Conservation (phyloP, 2,888 invertebrate species). For the Polydrusus tereticollis region DNA sequence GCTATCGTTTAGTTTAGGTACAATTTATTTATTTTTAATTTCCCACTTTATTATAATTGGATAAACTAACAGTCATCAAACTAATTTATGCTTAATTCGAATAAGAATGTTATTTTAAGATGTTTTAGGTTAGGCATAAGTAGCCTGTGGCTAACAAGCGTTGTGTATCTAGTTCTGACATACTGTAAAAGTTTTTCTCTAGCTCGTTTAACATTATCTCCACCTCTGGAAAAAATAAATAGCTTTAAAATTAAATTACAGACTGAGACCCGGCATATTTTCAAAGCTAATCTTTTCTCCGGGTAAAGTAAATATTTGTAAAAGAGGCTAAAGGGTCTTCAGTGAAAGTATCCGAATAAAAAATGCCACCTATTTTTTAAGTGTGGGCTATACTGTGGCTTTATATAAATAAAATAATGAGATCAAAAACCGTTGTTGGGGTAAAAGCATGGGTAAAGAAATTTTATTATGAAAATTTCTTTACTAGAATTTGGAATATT, state of each 20-base stretch:
- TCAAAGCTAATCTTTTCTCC: not conserved
- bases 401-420: not conserved
- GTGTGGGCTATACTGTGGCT: not conserved
- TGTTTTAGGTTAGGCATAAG: too few relatives aligned
- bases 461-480: too few relatives aligned
- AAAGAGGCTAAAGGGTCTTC: not conserved
- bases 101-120: too few relatives aligned
- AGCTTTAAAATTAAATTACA: slow-evolving; percentile 21
- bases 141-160: too few relatives aligned
- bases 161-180: not conserved
- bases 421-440: not conserved
- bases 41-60: too few relatives aligned
- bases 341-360: not conserved
- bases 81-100: too few relatives aligned
- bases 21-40: too few relatives aligned
- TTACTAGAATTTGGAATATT: too few relatives aligned
- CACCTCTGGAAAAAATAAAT: not conserved
- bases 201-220: not conserved
- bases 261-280: slow-evolving; percentile 2
- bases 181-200: not conserved
- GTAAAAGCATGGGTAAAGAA: too few relatives aligned
- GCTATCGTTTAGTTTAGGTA: too few relatives aligned
- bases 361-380: not conserved
- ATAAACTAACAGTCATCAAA: too few relatives aligned
- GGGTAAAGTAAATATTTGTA: slow-evolving; percentile 27